These are phyloP conservation scores for Coilia nasus DNA, from an alignment of 2,797 vertebrate genomes.

Conservation along the genomic window DNA sequence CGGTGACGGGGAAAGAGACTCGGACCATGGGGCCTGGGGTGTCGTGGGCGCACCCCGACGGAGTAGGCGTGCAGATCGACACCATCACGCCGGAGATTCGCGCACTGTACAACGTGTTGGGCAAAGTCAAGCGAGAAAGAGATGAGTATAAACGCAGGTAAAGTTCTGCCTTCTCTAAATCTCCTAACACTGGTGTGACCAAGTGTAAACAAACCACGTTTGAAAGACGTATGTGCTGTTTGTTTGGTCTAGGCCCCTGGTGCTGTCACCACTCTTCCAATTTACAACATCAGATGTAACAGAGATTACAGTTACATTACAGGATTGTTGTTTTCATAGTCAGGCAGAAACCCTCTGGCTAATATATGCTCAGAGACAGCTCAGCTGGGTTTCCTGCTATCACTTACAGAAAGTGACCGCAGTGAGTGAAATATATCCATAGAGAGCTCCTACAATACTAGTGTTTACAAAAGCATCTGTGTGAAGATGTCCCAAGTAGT, in stretches of 20 bases:
- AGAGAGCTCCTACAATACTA: not conserved
- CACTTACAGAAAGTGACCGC: not conserved
- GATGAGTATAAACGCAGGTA: conserved; percentile 93
- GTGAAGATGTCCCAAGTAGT: not conserved
- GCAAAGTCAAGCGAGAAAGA: conserved; percentile 90
- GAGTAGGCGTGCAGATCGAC: conserved; percentile 91
- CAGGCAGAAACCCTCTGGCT: not conserved
- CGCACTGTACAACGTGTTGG: conserved; percentile 91
- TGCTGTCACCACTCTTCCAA: not conserved
- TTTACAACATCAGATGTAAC: not conserved
- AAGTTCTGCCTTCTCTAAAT: conserved; percentile 46
- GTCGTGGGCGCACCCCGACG: conserved; percentile 86
- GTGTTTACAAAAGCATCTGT: not conserved
- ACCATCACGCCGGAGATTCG: conserved; percentile 92
- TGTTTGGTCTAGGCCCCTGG: not conserved
- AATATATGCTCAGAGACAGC: not conserved
- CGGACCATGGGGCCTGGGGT: conserved; percentile 76
- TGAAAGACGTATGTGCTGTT: not conserved
- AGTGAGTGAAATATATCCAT: not conserved
- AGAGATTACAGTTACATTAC: not conserved
- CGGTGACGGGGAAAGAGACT: conserved; percentile 72
- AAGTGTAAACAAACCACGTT: not conserved
- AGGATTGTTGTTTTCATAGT: not conserved
- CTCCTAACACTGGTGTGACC: not conserved
- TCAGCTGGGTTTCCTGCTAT: not conserved